Conservation (phyloP, 2,113 vertebrate species). For the Carassius gibelio region DNA sequence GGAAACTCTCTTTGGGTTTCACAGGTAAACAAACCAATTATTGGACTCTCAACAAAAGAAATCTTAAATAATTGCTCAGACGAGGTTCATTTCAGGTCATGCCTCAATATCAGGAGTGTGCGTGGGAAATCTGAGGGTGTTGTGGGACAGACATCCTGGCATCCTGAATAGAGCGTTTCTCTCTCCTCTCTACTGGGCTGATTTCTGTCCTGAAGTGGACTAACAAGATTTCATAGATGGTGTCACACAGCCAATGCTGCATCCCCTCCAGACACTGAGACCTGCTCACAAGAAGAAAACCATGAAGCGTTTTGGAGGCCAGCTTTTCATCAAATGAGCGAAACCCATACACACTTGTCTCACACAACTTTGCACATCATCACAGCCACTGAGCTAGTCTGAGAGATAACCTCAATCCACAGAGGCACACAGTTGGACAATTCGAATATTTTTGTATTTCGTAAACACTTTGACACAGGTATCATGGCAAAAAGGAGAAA, state of each 20-base stretch:
- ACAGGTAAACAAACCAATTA: background rate
- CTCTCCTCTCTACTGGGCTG: background rate
- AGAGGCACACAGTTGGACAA: slow-evolving; percentile 56
- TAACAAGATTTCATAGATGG: slow-evolving; percentile 35
- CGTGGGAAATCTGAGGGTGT: background rate
- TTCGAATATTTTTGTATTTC: slow-evolving; percentile 57
- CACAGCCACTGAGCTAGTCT: slow-evolving; percentile 41
- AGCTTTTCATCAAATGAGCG: slow-evolving; percentile 44
- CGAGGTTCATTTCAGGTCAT: slow-evolving; percentile 4
- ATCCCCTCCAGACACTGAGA: slow-evolving; percentile 20
- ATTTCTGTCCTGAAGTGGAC: slow-evolving; percentile 27
- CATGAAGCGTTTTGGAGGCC: slow-evolving; percentile 43
- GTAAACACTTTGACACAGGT: slow-evolving; percentile 58
- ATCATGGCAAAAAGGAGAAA: slow-evolving; percentile 37
- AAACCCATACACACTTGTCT: slow-evolving; percentile 27
- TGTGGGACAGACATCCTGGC: background rate
- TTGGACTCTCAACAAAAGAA: background rate
- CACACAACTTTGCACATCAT: background rate
- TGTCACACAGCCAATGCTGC: slow-evolving; percentile 32
- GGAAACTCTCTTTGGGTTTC: no score
- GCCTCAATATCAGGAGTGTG: background rate
- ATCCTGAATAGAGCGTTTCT: background rate
- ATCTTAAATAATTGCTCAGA: background rate
- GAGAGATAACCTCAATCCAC: slow-evolving; percentile 37
- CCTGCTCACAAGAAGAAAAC: slow-evolving; percentile 45